Base-by-base conservation (phyloP, 2,113 vertebrate species). In the Gavia stellata region DNA sequence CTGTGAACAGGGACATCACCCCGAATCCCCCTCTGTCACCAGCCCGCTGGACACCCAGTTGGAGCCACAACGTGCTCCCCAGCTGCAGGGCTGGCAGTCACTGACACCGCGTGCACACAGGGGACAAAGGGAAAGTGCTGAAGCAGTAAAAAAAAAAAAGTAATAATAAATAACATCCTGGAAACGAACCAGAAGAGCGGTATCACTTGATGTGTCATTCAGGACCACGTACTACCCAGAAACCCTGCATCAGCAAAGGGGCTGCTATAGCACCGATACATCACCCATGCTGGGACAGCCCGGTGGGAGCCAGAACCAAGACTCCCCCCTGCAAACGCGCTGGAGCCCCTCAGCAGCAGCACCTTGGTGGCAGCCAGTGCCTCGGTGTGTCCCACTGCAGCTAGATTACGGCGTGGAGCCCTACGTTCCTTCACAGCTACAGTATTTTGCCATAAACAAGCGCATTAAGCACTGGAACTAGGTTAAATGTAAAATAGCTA, bases 41-140 rank as follows among this genome's bases (percentile, higher is more conserved):
- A 28, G 26, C 6, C 0, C 1, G 5, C 44, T 10, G 56, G 42
- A 62, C 91, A 25, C 53, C 55, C 12, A 0, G 8, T 17, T 14
- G 44, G 62, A 61, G 58, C 26, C 4, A 0, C 65, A 33, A 6
- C 0, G 0, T 1, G 3, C 40, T 73, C 58, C 81, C 56, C 61
- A 88, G 56, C 79, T 58, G 28, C 62, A 19, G 56, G 33, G 31
- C 84, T 65, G n/a, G 44, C 1, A 61, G 26, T 63, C 88, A 59
- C 3, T 23, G 58, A 8, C 72, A 28, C 56, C 0, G 1, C 2
- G 4, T 1, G 2, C 49, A 11, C 67, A 18, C 34, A 49, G 49
- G 67, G 50, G 73, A 84, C 68, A 89, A 59, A 58, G 11, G 12
- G n/a, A 68, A 59, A 81, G 25, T 25, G 77, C 77, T 89, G 88